These are phyloP conservation scores for Scytalopus superciliaris DNA, from an alignment of 2,113 vertebrate species.

Conservation along the genomic window DNA sequence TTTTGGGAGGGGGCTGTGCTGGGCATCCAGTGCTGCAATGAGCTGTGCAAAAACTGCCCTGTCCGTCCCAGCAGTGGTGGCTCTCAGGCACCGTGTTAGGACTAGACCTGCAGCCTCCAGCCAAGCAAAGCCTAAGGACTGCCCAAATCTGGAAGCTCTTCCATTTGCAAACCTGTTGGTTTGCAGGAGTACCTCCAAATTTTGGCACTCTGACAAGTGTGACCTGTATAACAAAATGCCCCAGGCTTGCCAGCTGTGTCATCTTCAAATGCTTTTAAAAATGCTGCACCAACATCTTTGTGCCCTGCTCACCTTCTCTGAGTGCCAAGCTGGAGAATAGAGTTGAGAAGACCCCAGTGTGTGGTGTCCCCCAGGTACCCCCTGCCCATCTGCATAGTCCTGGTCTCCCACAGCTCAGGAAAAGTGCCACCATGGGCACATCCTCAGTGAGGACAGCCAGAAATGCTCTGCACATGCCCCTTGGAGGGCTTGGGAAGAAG, in stretches of 20 bases:
- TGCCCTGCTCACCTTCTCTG: background rate
- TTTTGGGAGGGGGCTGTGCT: background rate
- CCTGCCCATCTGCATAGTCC: background rate
- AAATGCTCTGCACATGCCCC: background rate
- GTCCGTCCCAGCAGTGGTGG: rapidly evolving
- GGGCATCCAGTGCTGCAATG: background rate
- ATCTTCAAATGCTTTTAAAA: background rate
- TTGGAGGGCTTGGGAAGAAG: background rate
- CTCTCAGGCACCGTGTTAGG: rapidly evolving
- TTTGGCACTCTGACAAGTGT: background rate
- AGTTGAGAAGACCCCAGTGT: background rate
- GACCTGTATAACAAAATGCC: background rate
- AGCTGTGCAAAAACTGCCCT: background rate
- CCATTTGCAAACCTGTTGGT: background rate
- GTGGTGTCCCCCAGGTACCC: background rate
- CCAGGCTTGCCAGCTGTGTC: background rate
- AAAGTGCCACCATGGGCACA: rapidly evolving
- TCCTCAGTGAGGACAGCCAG: background rate
- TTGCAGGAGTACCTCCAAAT: background rate
- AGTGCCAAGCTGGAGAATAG: background rate
- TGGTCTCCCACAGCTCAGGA: background rate
- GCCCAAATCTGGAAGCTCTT: background rate
- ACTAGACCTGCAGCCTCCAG: background rate
- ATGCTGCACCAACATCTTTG: background rate
- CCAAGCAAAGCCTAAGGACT: background rate